A percentile compares a stretch with the other conserved stretches of the same genome.
Conservation (phyloP, 2,113 vertebrate species). For the Cheilinus undulatus region DNA sequence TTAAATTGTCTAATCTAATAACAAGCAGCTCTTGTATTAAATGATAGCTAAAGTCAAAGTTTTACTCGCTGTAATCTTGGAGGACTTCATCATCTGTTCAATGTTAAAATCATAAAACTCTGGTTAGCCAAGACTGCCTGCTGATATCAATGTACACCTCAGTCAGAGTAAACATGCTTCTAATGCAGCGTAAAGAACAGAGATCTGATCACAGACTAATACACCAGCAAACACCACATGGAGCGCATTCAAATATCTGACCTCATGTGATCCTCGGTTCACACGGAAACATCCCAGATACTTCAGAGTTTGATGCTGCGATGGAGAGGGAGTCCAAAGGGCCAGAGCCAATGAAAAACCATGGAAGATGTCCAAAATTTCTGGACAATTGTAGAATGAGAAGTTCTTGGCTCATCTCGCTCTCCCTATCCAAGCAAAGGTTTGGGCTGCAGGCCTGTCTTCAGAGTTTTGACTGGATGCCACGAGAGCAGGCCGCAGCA, state of each 20-base stretch:
- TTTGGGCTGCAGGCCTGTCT: slow-evolving; percentile 65
- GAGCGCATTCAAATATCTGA: slow-evolving; percentile 46
- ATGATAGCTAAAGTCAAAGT: slow-evolving; percentile 37
- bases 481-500: slow-evolving; percentile 70
- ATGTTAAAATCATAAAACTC: slow-evolving; percentile 56
- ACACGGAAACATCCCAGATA: slow-evolving; percentile 58
- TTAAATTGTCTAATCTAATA: slow-evolving; percentile 51
- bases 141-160: slow-evolving; percentile 44
- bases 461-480: slow-evolving; percentile 72
- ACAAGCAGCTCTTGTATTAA: slow-evolving; percentile 51
- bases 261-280: slow-evolving; percentile 59
- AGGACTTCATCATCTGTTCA: slow-evolving; percentile 62
- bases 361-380: slow-evolving; percentile 62
- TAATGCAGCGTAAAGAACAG: slow-evolving; percentile 13
- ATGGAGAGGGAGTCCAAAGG: slow-evolving; percentile 74
- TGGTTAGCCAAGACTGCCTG: slow-evolving; percentile 44
- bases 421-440: slow-evolving; percentile 59
- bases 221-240: slow-evolving; percentile 50
- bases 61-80: slow-evolving; percentile 57
- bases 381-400: slow-evolving; percentile 66
- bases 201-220: slow-evolving; percentile 52
- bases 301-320: slow-evolving; percentile 60
- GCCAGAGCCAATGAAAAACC: slow-evolving; percentile 86
- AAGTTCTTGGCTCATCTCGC: slow-evolving; percentile 55
- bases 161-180: slow-evolving; percentile 47